phyloP scores from a whole-genome alignment of 1,140 invertebrate species.

The Drosophila rhopaloa region DNA sequence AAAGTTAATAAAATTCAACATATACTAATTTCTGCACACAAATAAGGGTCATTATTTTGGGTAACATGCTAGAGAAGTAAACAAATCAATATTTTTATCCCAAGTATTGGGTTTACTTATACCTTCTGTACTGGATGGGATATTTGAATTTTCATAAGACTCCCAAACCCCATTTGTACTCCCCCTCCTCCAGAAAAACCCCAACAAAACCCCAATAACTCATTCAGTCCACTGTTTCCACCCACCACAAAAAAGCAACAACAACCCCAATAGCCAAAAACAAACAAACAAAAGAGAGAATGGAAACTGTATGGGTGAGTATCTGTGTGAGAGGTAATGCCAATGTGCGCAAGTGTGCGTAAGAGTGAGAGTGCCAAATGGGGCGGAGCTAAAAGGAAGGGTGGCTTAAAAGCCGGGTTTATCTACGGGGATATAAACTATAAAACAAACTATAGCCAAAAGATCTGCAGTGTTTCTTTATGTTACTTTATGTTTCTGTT shows the following conservation, averaged over 20 bases:
- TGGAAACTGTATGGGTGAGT: constrained; percentile 60
- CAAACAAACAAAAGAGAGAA: constrained; percentile 16
- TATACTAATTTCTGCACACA: neutral
- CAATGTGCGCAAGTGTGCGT: neutral
- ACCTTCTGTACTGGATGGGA: neutral
- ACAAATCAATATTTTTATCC: constrained; percentile 33
- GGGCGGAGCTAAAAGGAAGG: constrained; percentile 31
- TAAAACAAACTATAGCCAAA: neutral
- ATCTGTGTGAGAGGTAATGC: constrained; percentile 74
- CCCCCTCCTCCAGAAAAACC: neutral
- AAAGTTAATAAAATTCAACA: neutral
- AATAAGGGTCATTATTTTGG: constrained; percentile 1
- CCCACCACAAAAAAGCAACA: constrained; percentile 24
- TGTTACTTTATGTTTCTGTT: constrained; percentile 8
- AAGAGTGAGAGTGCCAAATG: neutral
- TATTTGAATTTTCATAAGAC: neutral
- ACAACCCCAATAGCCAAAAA: constrained; percentile 14
- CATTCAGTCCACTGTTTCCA: constrained; percentile 43
- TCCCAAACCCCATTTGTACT: neutral
- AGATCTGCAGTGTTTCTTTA: constrained; percentile 1
- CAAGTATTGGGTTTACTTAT: neutral
- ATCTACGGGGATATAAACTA: neutral
- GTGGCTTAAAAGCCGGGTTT: constrained; percentile 10
- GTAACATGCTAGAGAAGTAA: neutral
- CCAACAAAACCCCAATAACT: constrained; percentile 33